Evolutionary conservation across 2,888 invertebrate species (phyloP), one percentile per base, ranked within the genome.

Genomic region (Scaptomyza polygonia): DNA sequence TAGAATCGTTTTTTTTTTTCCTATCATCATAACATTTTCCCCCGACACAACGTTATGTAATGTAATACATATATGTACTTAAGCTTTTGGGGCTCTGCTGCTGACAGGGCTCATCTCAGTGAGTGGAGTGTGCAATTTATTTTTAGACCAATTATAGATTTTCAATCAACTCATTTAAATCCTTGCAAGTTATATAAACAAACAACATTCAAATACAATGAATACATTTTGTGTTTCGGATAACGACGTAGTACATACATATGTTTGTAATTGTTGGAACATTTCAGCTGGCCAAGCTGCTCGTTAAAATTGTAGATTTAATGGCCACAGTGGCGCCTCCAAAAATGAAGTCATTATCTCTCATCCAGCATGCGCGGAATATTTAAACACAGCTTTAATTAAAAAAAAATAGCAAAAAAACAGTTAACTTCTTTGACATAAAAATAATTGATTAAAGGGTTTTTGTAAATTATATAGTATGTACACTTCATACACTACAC

Each of bases 321-420:
- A 68, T 68, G 42, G 68, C 18, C 42, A n/a, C 44, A 8, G 12
- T 61, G 67, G 67, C 68, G 68, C 68, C 67, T 51, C 25, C 40
- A 25, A 51, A 42, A 52, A 68, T 68, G 61, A 55, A 45, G 34
- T 55, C 51, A 29, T 45, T 54, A 25, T 25, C 5, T 25, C 4
- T 25, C 25, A 25, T 25, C 5, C 25, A 5, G 25, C 5, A 25
- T 25, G 25, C 25, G 25, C 25, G 5, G 25, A 25, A 25, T 4
- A 25, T 5, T 25, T 3, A 25, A 25, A 25, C 25, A 4, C 25
- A 25, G 25, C 25, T 25, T 25, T 25, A 25, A 21, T 21, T 4
- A 21, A 21, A 21, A 21, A 21, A 2, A 21, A 21, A 21, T 21
- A 21, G 21, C 21, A 4, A 21, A 21, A 4, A 2, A 25, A 25